Evolutionary conservation across 2,888 invertebrate genomes (phyloP), one percentile per base, ranked within the genome.

Genomic region (Tiliacea aurago): DNA sequence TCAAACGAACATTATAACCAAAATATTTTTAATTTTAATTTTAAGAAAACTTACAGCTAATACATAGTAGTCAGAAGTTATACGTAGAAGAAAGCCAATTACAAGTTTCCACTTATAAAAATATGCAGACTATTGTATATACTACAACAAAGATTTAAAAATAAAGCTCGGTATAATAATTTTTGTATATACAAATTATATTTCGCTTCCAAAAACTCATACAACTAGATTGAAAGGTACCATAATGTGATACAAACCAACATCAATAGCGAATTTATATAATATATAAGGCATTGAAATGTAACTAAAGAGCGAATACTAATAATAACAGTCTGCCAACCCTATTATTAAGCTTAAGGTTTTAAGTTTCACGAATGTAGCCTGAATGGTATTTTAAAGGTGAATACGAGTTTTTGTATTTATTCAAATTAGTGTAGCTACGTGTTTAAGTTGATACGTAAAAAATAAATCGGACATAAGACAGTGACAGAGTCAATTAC

Each of bases 331-430:
- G 56, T 74, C 41, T 64, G 6, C 18, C 13, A 5, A 64, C 4
- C 20, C 37, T n/a, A 37, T 45, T 77, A 47, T 80, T n/a, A n/a
- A n/a, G n/a, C n/a, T n/a, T n/a, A n/a, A 20, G 20, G 47, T 18
- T 62, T 58, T 15, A 33, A 59, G 3, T 62, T 63, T 59, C 20
- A 15, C 23, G 5, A 47, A 73, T 5, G 1, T 41, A 79, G 5
- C 9, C n/a, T 33, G 7, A 47, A 59, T 15, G 15, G 0, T 13
- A 18, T 59, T 49, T 59, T 53, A 53, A 45, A 37, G 23, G 13
- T 37, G 7, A 41, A 23, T 6, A 65, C 18, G 28, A 28, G 7
- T 33, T 18, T 70, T 56, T n/a, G 6, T 23, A 45, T 47, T 6
- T 47, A 23, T 6, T 13, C 9, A 65, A 28, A 68, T 23, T 37